phyloP scores from a whole-genome alignment of 64 coral and sea anemone species.

The Porites lutea region DNA sequence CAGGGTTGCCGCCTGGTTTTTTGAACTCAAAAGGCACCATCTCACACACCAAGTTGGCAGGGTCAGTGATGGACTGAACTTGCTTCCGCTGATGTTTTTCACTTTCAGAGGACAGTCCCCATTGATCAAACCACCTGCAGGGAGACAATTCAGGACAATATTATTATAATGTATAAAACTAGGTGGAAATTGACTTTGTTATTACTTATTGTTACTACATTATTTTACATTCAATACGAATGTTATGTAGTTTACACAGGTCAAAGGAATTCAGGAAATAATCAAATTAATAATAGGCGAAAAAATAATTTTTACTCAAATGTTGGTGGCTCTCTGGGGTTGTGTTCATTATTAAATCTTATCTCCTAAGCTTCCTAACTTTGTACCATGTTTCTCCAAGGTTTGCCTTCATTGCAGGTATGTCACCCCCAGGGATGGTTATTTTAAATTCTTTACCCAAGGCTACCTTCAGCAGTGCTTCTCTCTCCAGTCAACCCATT shows the following conservation, averaged over 20 bases:
- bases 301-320: no score
- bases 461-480: background rate
- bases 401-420: slow-evolving; percentile 18
- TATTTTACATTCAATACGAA: background rate
- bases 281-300: no score
- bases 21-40: slow-evolving; percentile 59
- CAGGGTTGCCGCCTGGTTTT: background rate
- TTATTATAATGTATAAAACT: no score
- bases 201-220: no score
- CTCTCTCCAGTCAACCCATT: background rate
- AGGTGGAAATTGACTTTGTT: no score
- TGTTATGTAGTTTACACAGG: no score
- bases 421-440: slow-evolving; percentile 4
- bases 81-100: slow-evolving; percentile 2
- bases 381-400: slow-evolving; percentile 7
- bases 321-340: no score
- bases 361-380: slow-evolving; percentile 27
- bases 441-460: slow-evolving; percentile 28
- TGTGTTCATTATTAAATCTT: background rate
- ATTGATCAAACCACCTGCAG: background rate
- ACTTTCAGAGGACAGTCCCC: background rate
- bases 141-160: background rate
- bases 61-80: slow-evolving; percentile 48
- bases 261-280: no score
- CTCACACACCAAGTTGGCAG: slow-evolving; percentile 51